Base-by-base conservation (phyloP, 23 tunicate species). In the Aplidium turbinatum region DNA sequence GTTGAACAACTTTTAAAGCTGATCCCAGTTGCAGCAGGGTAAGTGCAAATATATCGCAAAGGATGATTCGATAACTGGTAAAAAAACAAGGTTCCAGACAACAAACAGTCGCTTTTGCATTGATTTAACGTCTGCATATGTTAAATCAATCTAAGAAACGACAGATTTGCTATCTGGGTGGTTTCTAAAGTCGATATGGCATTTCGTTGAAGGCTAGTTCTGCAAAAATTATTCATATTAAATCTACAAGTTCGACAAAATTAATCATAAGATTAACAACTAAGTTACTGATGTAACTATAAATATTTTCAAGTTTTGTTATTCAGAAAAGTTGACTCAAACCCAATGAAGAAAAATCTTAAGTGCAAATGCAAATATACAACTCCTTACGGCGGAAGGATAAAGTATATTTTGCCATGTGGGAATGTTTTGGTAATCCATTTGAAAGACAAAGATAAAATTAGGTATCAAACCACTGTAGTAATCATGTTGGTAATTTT, bases 341-440 rank as follows among this genome's bases (percentile, higher is more conserved):
- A 77, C 0, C 38, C 34, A 57, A 85, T 76, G 21, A 47, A 79
- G 30, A 51, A 61, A 20, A 38, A 79, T 2, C 63, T 79, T 0
- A 58, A 38, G 2, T 85, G 85, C 6, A 35, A n/a, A n/a, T n/a
- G 79, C 0, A 72, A 79, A 3, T 91, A 91, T 39, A 82, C 91
- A 13, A 87, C 99, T 19, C 99, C 99, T 33, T 94, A 94, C 66
- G 99, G 99, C 6, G 99, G 92, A 24, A 50, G 95, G 35, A 53
- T 94, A 35, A 90, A 94, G 34, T 87, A 81, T 32, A 64, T 82
- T 28, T 46, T 94, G 60, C 94, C 94, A 3, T 74, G 77, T 33
- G 86, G 86, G 27, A 86, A 87, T 45, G 1, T 94, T 30, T 30
- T 86, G 80, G 72, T 78, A 0, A 86, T 91, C 2, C 99, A 94